Evolutionary conservation across 2,888 invertebrate genomes (phyloP), one percentile per base, ranked within the genome.

Genomic region (Leucoptera coffeella): DNA sequence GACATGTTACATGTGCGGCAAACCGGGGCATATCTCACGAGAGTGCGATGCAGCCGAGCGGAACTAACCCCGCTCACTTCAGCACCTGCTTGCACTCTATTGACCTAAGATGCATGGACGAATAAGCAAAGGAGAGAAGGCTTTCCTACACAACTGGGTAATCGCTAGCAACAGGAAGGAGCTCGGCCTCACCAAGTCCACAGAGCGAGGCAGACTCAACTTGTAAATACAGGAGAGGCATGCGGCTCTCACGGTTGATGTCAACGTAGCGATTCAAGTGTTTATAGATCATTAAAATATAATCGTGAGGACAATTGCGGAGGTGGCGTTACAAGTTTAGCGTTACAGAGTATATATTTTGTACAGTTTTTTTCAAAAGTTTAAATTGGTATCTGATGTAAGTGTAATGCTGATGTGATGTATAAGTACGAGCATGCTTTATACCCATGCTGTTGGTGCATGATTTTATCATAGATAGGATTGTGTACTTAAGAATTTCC

Each of bases 1-100:
- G 74, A 87, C 85, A 43, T 93, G 93, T 77, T 93, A 90, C 73
- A 82, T 84, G 52, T 94, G 94, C 75, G 86, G 91, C 73, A 87
- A 92, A 69, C 79, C 84, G 38, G 89, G 89, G 38, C 89, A 90
- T 74, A 81, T 90, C 76, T 86, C 87, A 69, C 86, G 89, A 55
- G 90, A 91, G 59, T 90, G 89, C 74, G 85, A 84, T 49, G 85
- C 85, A 60, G 78, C 81, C 43, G 86, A 84, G 57, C 78, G 81
- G 47, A 71, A 72, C 65, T 72, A 72, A 53, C 62, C 43, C 48
- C 38, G 9, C 22, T 11, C 47, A 43, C 46, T 39, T 32, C 39
- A 37, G 35, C 37, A 36, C 36, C 40, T 30, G 30, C 38, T 38
- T 62, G 57, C 58, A 57, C 57, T 62, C 59, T 59, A 61, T 49